phyloP scores from a whole-genome alignment of 2,113 vertebrate species.

The pig (Sus scrofa) region T2T-Sscrofa CM000824.6:215939001-215939500 shows the following conservation, averaged over 20 bases:
- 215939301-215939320: conserved; percentile 42
- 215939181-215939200: neutral
- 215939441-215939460: neutral
- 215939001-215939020: neutral
- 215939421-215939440: neutral
- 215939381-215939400: conserved; percentile 49
- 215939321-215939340: conserved; percentile 62
- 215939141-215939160: neutral
- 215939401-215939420: neutral
- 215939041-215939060: neutral
- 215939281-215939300: neutral
- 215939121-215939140: neutral
- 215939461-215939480: neutral
- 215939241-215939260: conserved; percentile 53
- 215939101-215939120: neutral
- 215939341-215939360: conserved; percentile 56
- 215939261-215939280: conserved; percentile 62
- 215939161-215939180: neutral
- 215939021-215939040: neutral
- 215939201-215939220: neutral
- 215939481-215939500: neutral
- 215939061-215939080: neutral
- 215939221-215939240: conserved; percentile 31
- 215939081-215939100: neutral
- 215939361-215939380: conserved; percentile 43